Conservation (phyloP, 1,140 invertebrate genomes). For the Drosophila sechellia region DNA sequence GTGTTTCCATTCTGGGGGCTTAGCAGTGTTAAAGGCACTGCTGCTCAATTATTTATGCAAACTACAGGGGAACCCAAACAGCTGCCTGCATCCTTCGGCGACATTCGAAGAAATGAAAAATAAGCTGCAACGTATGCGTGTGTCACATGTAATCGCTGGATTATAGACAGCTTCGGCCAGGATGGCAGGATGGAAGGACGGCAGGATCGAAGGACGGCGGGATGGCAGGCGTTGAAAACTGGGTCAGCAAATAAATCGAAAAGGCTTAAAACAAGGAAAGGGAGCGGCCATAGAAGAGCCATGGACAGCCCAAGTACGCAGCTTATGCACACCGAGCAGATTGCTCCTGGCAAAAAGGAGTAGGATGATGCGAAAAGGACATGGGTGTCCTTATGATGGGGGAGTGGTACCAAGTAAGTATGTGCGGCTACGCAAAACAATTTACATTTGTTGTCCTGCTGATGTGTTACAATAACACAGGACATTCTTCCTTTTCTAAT, state of each 20-base stretch:
- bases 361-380: conserved; percentile 2
- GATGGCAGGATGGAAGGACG: conserved; percentile 5
- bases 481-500: conserved; percentile 25
- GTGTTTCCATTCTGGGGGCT: conserved; percentile 38
- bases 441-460: conserved; percentile 45
- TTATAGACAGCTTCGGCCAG: conserved; percentile 67
- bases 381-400: not conserved
- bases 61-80: conserved; percentile 57
- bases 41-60: conserved; percentile 76
- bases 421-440: conserved; percentile 25
- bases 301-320: conserved; percentile 33
- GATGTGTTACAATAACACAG: conserved; percentile 19
- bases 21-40: conserved; percentile 15
- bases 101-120: conserved; percentile 78
- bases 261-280: conserved; percentile 58
- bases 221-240: conserved; percentile 54
- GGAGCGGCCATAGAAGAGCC: conserved; percentile 37
- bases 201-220: conserved; percentile 11
- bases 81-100: conserved; percentile 46
- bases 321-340: conserved; percentile 46
- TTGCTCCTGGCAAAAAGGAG: conserved; percentile 6
- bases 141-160: conserved; percentile 80
- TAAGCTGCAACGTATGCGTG: conserved; percentile 81
- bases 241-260: conserved; percentile 81
- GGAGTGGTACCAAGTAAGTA: conserved; percentile 13